Conservation (phyloP, 2,113 vertebrate species). For the Peromyscus polionotus region DNA sequence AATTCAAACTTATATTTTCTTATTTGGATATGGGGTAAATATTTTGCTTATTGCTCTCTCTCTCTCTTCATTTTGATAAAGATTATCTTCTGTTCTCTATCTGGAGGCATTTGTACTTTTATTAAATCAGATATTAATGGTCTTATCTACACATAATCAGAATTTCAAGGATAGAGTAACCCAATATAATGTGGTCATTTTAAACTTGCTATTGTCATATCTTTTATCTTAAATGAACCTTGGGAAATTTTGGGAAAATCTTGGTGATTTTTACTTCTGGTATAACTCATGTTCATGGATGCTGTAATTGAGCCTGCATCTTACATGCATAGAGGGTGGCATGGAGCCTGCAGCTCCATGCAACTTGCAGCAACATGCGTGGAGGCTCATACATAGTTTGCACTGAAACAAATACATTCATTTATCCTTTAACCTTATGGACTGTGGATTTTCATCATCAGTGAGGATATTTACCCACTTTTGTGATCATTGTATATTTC, state of each 20-base stretch:
- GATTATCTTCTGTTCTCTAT: not conserved
- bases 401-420: not conserved
- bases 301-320: not conserved
- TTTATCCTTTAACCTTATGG: not conserved
- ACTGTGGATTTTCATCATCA: not conserved
- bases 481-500: not conserved
- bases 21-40: too few relatives aligned
- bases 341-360: not conserved
- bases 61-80: not conserved
- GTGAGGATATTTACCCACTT: not conserved
- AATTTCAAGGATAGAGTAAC: slow-evolving; percentile 71
- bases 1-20: not conserved
- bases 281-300: not conserved
- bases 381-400: not conserved
- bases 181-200: slow-evolving; percentile 1
- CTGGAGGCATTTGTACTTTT: not conserved
- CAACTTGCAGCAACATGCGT: not conserved
- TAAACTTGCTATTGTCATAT: slow-evolving; percentile 16
- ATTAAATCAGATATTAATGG: not conserved
- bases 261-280: slow-evolving; percentile 46
- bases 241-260: slow-evolving; percentile 74
- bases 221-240: slow-evolving; percentile 73
- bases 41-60: not conserved
- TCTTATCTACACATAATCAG: slow-evolving; percentile 58
- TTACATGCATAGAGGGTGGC: too few relatives aligned